Evolutionary conservation across 2,888 invertebrate species (phyloP), one percentile per base, ranked within the genome.

Genomic region (Apotomis betuletana): DNA sequence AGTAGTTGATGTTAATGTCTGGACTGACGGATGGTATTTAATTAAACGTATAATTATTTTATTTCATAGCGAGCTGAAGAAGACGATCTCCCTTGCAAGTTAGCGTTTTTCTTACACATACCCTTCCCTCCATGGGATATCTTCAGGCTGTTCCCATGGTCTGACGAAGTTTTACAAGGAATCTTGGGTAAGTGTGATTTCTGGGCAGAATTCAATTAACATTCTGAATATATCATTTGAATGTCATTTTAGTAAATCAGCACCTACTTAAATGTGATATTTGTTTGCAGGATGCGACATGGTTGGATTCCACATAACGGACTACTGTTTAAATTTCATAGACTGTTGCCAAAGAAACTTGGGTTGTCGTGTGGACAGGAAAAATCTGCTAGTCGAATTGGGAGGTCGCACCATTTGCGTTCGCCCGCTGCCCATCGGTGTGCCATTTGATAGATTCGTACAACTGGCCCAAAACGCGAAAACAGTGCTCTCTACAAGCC

Each of bases 91-190:
- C 94, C 95, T 74, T 96, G 96, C 83, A 97, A 97, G 85, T 90
- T 98, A 76, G 98, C 97, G 44, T 98, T 98, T 93, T 98, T 98
- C 90, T 94, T 98, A 74, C 98, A 98, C 90, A 98, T 98, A 82
- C 98, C 98, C 0, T 98, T 98, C 88, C 98, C 98, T 12, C 96
- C 98, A 12, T 98, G 98, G 97, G 98, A 98, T 83, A 97, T 98
- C 77, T 98, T 97, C 88, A 94, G 98, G 74, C 92, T 98, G 65
- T 96, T 98, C 81, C 98, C 98, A 1, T 97, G 98, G 97, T 96
- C 97, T n/a, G 98, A 98, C 88, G 98, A 98, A 91, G 96, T 98
- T 69, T 94, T 98, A 44, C 97, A 98, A 88, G 98, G 98, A 76
- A 96, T 98, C 94, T 94, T 98, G 67, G 96, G 96, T 94, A 90